Base-by-base conservation (phyloP, 2,888 invertebrate species). In the Pyrrhia umbra region DNA sequence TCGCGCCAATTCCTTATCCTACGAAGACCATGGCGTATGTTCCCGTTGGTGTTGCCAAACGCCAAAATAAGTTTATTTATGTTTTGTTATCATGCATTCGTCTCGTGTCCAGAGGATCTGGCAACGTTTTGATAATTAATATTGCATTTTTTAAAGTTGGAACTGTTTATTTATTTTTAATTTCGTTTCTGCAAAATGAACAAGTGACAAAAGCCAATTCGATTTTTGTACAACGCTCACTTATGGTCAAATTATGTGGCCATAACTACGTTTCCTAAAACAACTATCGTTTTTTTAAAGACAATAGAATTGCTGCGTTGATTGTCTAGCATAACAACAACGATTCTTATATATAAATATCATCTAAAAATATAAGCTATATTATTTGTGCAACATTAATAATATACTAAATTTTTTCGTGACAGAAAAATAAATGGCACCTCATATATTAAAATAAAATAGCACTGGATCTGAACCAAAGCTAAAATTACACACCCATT, bases 41-140 rank as follows among this genome's bases (percentile, higher is more conserved):
- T 74, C 68, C 68, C 46, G 50, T 39, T 58, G 27, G 30, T 46
- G 59, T 66, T 84, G 86, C 85, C 86, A 85, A 86, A 81, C 75
- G 67, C 62, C 77, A 76, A 83, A 81, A 78, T 61, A 54, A 37
- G 57, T 74, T 70, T 82, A 83, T 83, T 80, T 80, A 67, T 70
- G 76, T 51, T 58, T 27, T 59, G 55, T 49, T 51, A 69, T 73
- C 82, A 86, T 71, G 82, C 62, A 61, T 47, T 43, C 39, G 52
- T 65, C 72, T 68, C 78, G 79, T 77, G 84, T 10, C 39, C 8
- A 43, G 21, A 49, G 27, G 20, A 56, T 43, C 60, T 75, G 74
- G 63, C 78, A 75, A 40, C 57, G 40, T 30, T 43, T 9, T 23
- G 42, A 15, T 62, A 20, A 43, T 46, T 34, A 45, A 62, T 42